Percentiles rank a stretch among this genome's conserved stretches.
phyloP scores from a whole-genome alignment of 2,888 invertebrate species.

The Galerucella calmariensis region DNA sequence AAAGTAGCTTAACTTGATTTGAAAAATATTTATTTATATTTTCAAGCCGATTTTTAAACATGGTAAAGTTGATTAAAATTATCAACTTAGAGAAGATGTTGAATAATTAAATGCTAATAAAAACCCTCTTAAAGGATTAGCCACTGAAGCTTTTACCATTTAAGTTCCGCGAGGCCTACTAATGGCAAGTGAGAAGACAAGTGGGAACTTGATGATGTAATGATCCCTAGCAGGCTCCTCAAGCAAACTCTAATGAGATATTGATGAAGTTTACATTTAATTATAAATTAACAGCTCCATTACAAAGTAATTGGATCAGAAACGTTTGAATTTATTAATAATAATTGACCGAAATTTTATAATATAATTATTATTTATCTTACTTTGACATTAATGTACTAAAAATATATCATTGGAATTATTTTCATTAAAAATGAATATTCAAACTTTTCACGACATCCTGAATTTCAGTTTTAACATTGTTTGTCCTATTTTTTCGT shows the following conservation, averaged over 20 bases:
- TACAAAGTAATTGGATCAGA: constrained; percentile 35
- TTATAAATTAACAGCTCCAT: constrained; percentile 20
- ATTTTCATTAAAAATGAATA: too few species aligned
- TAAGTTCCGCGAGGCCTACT: not conserved
- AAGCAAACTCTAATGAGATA: constrained; percentile 38
- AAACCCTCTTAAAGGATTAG: not conserved
- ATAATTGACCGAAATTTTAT: not conserved
- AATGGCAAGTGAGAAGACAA: constrained; percentile 5
- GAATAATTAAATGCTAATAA: not conserved
- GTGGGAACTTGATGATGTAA: not conserved
- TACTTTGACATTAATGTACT: not conserved
- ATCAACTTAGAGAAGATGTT: not conserved
- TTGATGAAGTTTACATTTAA: constrained; percentile 37
- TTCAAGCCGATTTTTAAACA: not conserved
- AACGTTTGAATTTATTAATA: not conserved
- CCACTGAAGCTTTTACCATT: not conserved
- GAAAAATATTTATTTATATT: not conserved
- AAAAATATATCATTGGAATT: too few species aligned
- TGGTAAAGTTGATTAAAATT: not conserved
- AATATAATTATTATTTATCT: not conserved
- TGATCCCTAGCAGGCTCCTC: constrained; percentile 21
- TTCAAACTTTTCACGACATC: too few species aligned
- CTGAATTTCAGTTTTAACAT: too few species aligned
- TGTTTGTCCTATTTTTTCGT: too few species aligned
- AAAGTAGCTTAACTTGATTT: too few species aligned